Percentiles rank a stretch among this genome's conserved stretches.
phyloP scores from a whole-genome alignment of 2,888 invertebrate species.

The Dinocampus coccinellae region DNA sequence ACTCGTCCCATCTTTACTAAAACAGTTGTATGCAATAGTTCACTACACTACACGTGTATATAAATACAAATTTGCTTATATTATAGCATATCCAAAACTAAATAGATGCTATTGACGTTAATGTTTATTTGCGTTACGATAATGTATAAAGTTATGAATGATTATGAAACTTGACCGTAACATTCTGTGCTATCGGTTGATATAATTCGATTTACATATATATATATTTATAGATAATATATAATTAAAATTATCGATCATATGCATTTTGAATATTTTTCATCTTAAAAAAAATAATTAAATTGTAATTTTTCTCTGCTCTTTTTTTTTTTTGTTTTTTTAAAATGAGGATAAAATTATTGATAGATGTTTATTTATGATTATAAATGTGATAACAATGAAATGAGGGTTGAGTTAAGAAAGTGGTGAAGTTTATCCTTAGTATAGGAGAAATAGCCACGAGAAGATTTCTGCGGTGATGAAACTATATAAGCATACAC shows the following conservation, averaged over 20 bases:
- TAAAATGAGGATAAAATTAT: neutral
- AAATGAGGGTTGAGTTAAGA: neutral
- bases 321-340: too few relatives aligned
- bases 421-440: neutral
- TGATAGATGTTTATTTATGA: neutral
- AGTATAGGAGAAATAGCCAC: conserved; percentile 10
- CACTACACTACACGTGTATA: neutral
- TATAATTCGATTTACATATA: too few relatives aligned
- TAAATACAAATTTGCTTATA: neutral
- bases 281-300: too few relatives aligned
- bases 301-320: too few relatives aligned
- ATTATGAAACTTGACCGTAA: neutral
- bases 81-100: neutral
- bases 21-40: neutral
- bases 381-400: neutral
- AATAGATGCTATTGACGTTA: conserved; percentile 13
- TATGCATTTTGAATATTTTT: too few relatives aligned
- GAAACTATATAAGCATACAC: neutral
- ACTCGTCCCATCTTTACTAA: neutral
- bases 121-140: conserved; percentile 13
- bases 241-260: too few relatives aligned
- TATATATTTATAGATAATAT: too few relatives aligned
- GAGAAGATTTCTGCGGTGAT: neutral
- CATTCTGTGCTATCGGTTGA: too few relatives aligned
- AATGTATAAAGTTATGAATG: conserved; percentile 8